These are phyloP conservation scores for Lepidurus apus DNA, from an alignment of 1,140 invertebrate species.

Conservation along the genomic window DNA sequence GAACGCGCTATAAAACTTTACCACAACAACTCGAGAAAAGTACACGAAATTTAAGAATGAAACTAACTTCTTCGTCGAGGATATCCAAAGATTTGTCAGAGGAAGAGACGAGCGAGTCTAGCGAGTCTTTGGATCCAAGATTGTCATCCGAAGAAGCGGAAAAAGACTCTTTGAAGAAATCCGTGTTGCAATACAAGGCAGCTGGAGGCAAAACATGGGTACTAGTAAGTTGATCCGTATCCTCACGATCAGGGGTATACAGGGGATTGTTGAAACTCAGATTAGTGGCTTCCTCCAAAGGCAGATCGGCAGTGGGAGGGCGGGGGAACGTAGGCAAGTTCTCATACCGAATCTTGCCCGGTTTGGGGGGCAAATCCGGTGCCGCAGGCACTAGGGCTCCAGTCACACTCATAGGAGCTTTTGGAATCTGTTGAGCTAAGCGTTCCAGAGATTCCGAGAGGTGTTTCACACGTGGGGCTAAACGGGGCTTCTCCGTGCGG, in stretches of 20 bases:
- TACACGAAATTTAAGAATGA: neutral
- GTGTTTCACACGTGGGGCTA: slow-evolving; percentile 26
- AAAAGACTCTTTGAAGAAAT: slow-evolving; percentile 26
- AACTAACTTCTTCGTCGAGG: neutral
- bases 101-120: slow-evolving; percentile 29
- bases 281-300: slow-evolving; percentile 15
- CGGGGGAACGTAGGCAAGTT: neutral
- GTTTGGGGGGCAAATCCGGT: neutral
- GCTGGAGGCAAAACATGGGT: neutral
- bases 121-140: slow-evolving; percentile 32
- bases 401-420: neutral
- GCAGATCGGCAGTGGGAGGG: neutral
- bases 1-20: neutral
- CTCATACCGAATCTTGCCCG: neutral
- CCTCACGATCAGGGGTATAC: neutral
- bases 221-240: neutral
- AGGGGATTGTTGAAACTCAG: slow-evolving; percentile 31
- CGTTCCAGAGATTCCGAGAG: neutral
- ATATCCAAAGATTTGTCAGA: neutral
- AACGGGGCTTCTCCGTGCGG: slow-evolving; percentile 33
- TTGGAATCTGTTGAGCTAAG: neutral
- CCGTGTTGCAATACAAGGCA: neutral
- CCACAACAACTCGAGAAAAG: neutral
- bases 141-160: slow-evolving; percentile 28
- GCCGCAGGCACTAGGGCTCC: neutral